phyloP scores from a whole-genome alignment of 2,113 vertebrate genomes.

The Etheostoma cragini region DNA sequence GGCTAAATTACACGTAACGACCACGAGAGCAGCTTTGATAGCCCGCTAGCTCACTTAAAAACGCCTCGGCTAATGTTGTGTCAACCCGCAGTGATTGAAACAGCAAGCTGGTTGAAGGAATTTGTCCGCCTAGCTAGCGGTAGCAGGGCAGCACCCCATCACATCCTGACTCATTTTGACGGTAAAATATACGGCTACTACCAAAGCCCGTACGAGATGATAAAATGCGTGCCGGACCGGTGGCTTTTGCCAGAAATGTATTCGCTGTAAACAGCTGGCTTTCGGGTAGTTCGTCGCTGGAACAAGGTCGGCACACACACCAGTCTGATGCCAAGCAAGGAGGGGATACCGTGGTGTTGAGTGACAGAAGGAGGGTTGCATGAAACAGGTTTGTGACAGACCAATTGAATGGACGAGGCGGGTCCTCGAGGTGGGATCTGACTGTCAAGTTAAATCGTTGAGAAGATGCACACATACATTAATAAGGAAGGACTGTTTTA shows the following conservation, averaged over 20 bases:
- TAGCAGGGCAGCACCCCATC: constrained; percentile 56
- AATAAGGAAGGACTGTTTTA: not conserved
- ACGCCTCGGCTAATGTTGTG: constrained; percentile 62
- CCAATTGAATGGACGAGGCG: constrained; percentile 68
- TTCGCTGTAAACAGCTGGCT: constrained; percentile 57
- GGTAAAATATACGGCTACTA: constrained; percentile 10
- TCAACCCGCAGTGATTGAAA: constrained; percentile 70
- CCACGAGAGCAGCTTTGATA: constrained; percentile 34
- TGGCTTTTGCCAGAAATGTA: constrained; percentile 35
- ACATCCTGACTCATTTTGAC: constrained; percentile 53
- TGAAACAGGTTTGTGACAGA: constrained; percentile 51
- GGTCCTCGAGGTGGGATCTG: constrained; percentile 60
- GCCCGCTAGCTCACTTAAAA: constrained; percentile 54
- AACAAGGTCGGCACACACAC: constrained; percentile 63
- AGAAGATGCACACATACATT: constrained; percentile 6
- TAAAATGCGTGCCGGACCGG: constrained; percentile 21
- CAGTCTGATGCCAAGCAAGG: constrained; percentile 51
- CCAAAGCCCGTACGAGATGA: not conserved
- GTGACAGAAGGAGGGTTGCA: constrained; percentile 67
- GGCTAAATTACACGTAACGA: constrained; percentile 36
- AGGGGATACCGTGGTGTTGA: constrained; percentile 59
- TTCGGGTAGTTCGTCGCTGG: constrained; percentile 58
- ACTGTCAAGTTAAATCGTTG: constrained; percentile 31
- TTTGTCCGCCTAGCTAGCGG: constrained; percentile 69
- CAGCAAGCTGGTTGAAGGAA: constrained; percentile 60